Evolutionary conservation across 2,797 vertebrate species (phyloP), one percentile per base, ranked within the genome.

Genomic region (Coregonus suidteri): DNA sequence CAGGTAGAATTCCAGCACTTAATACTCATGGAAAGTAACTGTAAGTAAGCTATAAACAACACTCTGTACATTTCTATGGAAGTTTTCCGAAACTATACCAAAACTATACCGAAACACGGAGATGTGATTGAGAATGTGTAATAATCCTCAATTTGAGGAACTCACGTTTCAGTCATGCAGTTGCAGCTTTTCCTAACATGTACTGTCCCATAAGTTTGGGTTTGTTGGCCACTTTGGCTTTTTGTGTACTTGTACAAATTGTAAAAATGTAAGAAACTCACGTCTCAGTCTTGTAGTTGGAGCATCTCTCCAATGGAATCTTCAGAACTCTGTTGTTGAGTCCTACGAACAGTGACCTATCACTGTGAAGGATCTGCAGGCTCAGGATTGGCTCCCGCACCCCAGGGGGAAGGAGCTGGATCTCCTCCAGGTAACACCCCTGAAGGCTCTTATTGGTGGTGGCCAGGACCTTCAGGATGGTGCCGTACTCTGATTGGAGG

Each of bases 341-440:
- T 20, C 98, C 98, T 37, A 99, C 97, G 67, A 98, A 99, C 75
- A 99, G 95, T 0, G 96, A 97, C 74, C 97, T 92, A 87, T 98
- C 95, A 0, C 97, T 98, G 92, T 97, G 98, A 80, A 98, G 93
- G 89, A 99, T 98, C 89, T 98, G 96, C 81, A 99, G 95, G 88
- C 95, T 99, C 75, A 96, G 94, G 92, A 99, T 96, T 15, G 97
- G 96, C 85, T 99, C 96, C 1, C 73, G 92, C 52, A 94, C 91
- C 5, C 95, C 96, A 0, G 91, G 72, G 1, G 97, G 96, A 68
- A 96, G 94, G 82, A 99, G 96, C 84, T 98, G 96, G 94, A 99
- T 96, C 92, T 99, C 98, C 86, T 99, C 98, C 90, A 99, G 93
- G 93, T 98, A 99, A 88, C 98, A 99, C 51, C 96, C 97, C 34